Percentiles rank a stretch among this genome's conserved stretches.
phyloP scores from a whole-genome alignment of 2,797 vertebrate species.

The Melanogrammus aeglefinus region DNA sequence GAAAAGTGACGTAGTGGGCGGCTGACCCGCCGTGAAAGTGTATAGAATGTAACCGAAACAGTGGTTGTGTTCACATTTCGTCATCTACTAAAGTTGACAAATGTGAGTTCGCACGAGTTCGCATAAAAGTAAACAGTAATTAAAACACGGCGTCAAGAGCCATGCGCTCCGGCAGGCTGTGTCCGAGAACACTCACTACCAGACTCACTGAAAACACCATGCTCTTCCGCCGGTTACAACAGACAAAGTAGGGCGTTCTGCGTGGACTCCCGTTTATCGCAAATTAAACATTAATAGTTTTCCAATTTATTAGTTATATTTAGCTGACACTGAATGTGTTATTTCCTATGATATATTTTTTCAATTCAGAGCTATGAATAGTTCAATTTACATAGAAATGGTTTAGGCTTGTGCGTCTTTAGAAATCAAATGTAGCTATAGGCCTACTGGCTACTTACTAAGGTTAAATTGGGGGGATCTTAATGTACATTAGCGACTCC shows the following conservation, averaged over 20 bases:
- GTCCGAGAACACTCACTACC: constrained; percentile 38
- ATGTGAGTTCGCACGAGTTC: neutral
- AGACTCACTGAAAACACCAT: constrained; percentile 70
- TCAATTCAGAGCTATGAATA: neutral
- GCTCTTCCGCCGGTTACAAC: constrained; percentile 62
- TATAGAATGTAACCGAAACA: neutral
- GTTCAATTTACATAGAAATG: neutral
- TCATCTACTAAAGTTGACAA: neutral
- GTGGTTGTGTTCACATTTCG: neutral
- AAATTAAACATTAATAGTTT: too few relatives aligned
- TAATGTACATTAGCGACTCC: neutral
- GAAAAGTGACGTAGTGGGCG: constrained; percentile 47
- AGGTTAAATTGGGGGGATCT: neutral
- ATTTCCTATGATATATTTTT: neutral
- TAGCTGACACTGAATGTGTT: neutral
- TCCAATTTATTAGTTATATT: neutral
- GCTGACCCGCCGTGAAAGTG: constrained; percentile 34
- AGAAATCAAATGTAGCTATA: neutral
- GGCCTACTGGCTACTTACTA: neutral
- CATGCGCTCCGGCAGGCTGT: neutral
- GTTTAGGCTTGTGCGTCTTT: neutral
- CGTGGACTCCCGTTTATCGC: neutral
- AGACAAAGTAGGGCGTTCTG: constrained; percentile 57
- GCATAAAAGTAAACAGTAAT: neutral
- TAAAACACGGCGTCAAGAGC: neutral